Evolutionary conservation across 2,113 vertebrate species (phyloP), one percentile per base, ranked within the genome.

Genomic region (Coptodon bakossiorum): DNA sequence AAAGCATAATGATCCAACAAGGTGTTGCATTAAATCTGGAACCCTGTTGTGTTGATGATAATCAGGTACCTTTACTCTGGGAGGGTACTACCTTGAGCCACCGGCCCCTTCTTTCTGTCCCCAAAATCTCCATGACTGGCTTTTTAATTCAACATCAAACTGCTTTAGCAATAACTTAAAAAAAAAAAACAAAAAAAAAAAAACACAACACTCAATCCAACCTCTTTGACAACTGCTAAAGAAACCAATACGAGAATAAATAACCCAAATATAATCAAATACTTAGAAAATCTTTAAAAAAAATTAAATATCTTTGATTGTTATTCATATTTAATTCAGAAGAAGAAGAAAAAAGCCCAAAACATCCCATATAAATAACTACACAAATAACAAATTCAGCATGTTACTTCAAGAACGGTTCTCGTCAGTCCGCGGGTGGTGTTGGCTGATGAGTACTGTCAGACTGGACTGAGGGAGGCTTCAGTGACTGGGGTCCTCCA

Each of bases 281-380:
- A 92, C 56, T 90, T 93, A 94, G 19, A 94, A 95, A 93, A 84
- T 91, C 86, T 91, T 91, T 82, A 50, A 61, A 90, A 34, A 93
- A 93, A 94, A 94, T 96, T 92, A 95, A 94, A 94, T 94, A 95
- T 91, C 48, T 93, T 88, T 93, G 92, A 94, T 94, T 95, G 91
- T 92, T 87, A 93, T 90, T 92, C 85, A 89, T 87, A 88, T 89
- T 89, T 63, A 59, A 85, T 82, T 43, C 45, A 82, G 24, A 22
- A 78, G 45, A 87, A 87, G 82, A 57, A 82, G 24, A 63, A n/a
- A 66, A 66, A 19, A 36, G n/a, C 7, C 61, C 61, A 53, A 81
- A 54, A 27, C 61, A 86, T 88, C 78, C 50, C 50, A 76, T 78
- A 94, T 95, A 94, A 95, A 95, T 95, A 94, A 91, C 59, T 83